A percentile compares a stretch with the other conserved stretches of the same genome.
Conservation (phyloP, 2,797 vertebrate genomes). For the Setipinna tenuifilis region DNA sequence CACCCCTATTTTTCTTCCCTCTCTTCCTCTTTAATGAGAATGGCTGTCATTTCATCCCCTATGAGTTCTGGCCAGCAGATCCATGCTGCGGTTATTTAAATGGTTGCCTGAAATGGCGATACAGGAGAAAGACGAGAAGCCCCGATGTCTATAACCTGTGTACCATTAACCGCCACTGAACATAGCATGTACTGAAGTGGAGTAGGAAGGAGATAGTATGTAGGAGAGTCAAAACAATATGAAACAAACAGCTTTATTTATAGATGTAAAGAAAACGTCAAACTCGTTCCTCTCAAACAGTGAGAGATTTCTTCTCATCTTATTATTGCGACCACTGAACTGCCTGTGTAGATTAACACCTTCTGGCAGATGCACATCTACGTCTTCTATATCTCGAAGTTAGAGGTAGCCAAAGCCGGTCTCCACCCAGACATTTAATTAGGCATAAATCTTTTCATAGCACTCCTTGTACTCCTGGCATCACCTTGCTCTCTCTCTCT, state of each 20-base stretch:
- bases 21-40: neutral
- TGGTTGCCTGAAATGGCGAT: neutral
- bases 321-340: neutral
- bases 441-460: neutral
- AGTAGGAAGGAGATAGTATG: neutral
- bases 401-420: conserved; percentile 27
- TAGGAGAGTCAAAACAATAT: neutral
- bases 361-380: conserved; percentile 25
- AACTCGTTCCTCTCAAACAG: neutral
- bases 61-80: neutral
- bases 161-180: neutral
- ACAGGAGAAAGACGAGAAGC: neutral
- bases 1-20: too few relatives aligned
- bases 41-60: conserved; percentile 14
- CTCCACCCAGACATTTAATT: conserved; percentile 14
- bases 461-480: neutral
- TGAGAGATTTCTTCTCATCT: neutral
- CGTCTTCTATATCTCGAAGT: neutral
- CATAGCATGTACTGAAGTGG: neutral
- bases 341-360: conserved; percentile 19
- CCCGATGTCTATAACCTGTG: neutral
- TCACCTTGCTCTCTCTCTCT: neutral
- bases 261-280: neutral
- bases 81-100: neutral
- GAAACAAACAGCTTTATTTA: neutral